These are phyloP conservation scores for Drosophila falleni DNA, from an alignment of 2,888 invertebrate species.

Conservation along the genomic window DNA sequence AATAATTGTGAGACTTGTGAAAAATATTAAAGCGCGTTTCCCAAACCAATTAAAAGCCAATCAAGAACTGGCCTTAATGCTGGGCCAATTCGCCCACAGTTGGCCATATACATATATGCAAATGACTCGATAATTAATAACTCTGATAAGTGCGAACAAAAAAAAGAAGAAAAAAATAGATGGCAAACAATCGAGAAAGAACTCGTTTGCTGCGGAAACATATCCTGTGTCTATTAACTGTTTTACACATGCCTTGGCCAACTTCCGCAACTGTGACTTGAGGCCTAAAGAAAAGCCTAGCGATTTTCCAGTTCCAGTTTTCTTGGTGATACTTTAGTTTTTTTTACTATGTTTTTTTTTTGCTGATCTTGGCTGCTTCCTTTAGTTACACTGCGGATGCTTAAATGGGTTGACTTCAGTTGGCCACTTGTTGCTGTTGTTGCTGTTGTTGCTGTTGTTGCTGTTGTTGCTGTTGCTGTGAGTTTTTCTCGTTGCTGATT, in stretches of 20 bases:
- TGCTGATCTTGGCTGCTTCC: slow-evolving; percentile 40
- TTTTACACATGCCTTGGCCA: slow-evolving; percentile 81
- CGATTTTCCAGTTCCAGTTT: slow-evolving; percentile 70
- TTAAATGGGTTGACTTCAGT: slow-evolving; percentile 73
- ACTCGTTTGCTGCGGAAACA: slow-evolving; percentile 73
- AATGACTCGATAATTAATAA: slow-evolving; percentile 78
- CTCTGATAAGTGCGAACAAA: slow-evolving; percentile 48
- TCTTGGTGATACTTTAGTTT: slow-evolving; percentile 39
- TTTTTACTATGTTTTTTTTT: slow-evolving; percentile 22
- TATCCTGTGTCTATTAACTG: slow-evolving; percentile 83
- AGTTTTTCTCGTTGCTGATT: slow-evolving; percentile 73
- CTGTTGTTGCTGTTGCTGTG: slow-evolving; percentile 11
- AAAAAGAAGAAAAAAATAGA: slow-evolving; percentile 1
- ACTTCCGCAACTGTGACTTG: slow-evolving; percentile 76
- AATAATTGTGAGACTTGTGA: slow-evolving; percentile 57
- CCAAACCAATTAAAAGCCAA: slow-evolving; percentile 74
- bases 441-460: not conserved
- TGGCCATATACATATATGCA: slow-evolving; percentile 26
- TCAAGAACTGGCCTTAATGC: slow-evolving; percentile 44
- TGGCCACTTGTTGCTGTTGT: slow-evolving; percentile 22
- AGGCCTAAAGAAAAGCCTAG: slow-evolving; percentile 30
- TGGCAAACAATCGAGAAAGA: slow-evolving; percentile 13
- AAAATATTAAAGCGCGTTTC: slow-evolving; percentile 75
- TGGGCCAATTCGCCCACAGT: slow-evolving; percentile 20
- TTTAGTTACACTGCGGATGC: slow-evolving; percentile 69